These are phyloP conservation scores for Pristis pectinata DNA, from an alignment of 2,797 vertebrate genomes.

Conservation along the genomic window DNA sequence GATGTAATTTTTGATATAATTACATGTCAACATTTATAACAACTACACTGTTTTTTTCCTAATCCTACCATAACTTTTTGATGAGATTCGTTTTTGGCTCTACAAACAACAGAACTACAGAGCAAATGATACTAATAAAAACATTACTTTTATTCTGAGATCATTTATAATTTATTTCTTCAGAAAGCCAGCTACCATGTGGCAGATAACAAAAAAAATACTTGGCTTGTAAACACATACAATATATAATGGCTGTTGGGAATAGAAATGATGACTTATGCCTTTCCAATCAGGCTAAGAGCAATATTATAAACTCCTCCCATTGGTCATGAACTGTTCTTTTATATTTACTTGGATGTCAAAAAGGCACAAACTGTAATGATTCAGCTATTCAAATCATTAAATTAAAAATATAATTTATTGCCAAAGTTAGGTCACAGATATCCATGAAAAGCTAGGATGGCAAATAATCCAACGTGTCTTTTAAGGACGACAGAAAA, in stretches of 20 bases:
- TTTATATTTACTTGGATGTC: neutral
- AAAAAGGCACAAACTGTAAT: neutral
- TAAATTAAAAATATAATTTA: neutral
- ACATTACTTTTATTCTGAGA: too few species aligned
- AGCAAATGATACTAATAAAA: too few species aligned
- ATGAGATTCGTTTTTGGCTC: too few species aligned
- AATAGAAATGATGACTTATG: neutral
- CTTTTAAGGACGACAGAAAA: neutral
- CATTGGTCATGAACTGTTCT: neutral
- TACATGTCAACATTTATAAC: neutral
- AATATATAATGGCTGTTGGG: neutral
- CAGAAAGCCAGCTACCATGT: too few species aligned
- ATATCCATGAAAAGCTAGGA: neutral
- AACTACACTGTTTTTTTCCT: neutral
- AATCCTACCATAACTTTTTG: too few species aligned
- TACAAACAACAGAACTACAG: too few species aligned
- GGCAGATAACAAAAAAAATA: neutral
- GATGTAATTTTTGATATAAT: neutral
- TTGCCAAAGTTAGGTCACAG: neutral
- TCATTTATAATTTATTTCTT: too few species aligned
- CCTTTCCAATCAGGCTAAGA: neutral
- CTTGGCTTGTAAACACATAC: neutral
- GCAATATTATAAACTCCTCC: neutral
- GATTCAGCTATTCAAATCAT: neutral
- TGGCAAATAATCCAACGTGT: neutral